Percentiles rank a stretch among this genome's conserved stretches.
These are phyloP conservation scores for Hippoglossus stenolepis DNA, from an alignment of 2,113 vertebrate species.

Conservation along the genomic window DNA sequence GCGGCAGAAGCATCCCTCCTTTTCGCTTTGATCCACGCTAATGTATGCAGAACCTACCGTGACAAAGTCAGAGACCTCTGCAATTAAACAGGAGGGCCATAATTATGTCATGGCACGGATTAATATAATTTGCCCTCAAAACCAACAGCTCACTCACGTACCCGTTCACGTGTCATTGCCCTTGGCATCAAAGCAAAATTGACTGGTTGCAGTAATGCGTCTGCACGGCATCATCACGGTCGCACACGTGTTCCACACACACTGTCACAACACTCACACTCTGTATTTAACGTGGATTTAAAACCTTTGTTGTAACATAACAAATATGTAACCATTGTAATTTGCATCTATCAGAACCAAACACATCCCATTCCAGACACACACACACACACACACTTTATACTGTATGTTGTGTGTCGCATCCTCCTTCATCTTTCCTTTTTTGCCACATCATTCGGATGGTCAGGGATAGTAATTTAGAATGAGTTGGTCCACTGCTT, in stretches of 20 bases:
- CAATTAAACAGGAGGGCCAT: constrained; percentile 51
- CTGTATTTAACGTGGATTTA: constrained; percentile 7
- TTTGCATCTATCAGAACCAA: background rate
- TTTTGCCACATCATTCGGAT: too few relatives aligned
- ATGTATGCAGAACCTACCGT: constrained; percentile 46
- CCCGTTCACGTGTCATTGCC: constrained; percentile 13
- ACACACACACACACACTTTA: background rate
- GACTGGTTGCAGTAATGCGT: constrained; percentile 5
- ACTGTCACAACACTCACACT: background rate
- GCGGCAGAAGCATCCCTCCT: background rate
- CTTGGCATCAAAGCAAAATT: constrained; percentile 33
- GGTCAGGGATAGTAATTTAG: too few relatives aligned
- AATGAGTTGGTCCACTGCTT: too few relatives aligned
- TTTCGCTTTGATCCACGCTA: constrained; percentile 53
- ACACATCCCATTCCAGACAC: background rate
- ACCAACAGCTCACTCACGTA: constrained; percentile 6
- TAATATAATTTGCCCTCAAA: constrained; percentile 50
- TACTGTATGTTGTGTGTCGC: too few relatives aligned
- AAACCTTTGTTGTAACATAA: background rate
- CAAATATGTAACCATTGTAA: too few relatives aligned
- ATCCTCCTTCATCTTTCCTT: too few relatives aligned
- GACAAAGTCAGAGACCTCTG: constrained; percentile 54
- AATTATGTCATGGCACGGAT: constrained; percentile 59
- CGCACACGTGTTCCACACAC: background rate
- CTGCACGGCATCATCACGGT: constrained; percentile 10